Base-by-base conservation (phyloP, 2,888 invertebrate genomes). In the Amblyteles armatorius region DNA sequence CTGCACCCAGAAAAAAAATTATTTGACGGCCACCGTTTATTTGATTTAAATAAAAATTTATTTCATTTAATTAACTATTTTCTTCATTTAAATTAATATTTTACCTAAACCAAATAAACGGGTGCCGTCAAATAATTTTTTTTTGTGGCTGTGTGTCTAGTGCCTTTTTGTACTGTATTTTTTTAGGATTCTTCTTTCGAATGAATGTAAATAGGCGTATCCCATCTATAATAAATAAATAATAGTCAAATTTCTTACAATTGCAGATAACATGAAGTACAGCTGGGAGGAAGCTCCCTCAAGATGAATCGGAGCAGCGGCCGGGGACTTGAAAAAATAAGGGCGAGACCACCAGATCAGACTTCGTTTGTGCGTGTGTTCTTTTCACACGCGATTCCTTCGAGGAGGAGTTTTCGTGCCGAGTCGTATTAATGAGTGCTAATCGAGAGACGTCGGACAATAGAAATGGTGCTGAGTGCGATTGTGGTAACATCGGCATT, bases 401-500 rank as follows among this genome's bases (percentile, higher is more conserved):
- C 69, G 78, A 78, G 57, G 50, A 86, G 4, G 22, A 36, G 82
- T 77, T 50, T 11, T 40, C 6, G 33, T 19, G 9, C 13, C 36
- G 40, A 44, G 33, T 71, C 9, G 13, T 57, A 40, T 63, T 57
- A 50, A 79, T 79, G 82, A 57, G 76, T n/a, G 48, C 44, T 48
- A 33, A 33, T 40, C 48, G 55, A 36, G 72, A 67, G 57, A 80
- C 33, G 33, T 33, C 26, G 67, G n/a, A 50, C 50, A 16, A 9
- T 78, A 86, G 93, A 93, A 89, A 97, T 97, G 97, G 97, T 96
- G 90, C 94, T 97, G 67, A 97, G 96, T 92, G 95, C 97, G 16
- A 95, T 97, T 72, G 94, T 97, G 86, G 96, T 97, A 79, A 96
- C 97, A n/a, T 96, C 97, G 84, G 97, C 97, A 84, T 94, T 97